Evolutionary conservation across 2,888 invertebrate genomes (phyloP).

Genomic region (Spialia ferax): DNA sequence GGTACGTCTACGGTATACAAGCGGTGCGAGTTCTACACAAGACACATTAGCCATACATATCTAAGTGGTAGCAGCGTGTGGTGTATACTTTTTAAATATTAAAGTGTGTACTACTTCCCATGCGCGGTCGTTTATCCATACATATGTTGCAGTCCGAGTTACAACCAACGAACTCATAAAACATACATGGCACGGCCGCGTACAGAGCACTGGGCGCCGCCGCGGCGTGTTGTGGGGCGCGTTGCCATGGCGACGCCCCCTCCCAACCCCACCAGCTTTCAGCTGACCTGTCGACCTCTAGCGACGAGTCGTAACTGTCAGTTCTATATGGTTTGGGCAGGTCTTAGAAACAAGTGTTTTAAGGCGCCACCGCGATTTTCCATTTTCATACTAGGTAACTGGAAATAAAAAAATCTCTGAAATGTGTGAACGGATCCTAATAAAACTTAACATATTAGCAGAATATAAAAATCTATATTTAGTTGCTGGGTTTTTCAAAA

Average conservation of each 20-base stretch:
- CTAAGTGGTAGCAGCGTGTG: conserved; percentile 15
- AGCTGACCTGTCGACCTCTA: conserved; percentile 82
- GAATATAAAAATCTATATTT: too few relatives aligned
- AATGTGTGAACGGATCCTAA: too few relatives aligned
- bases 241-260: conserved; percentile 68
- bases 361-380: too few relatives aligned
- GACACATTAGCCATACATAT: conserved; percentile 24
- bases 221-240: conserved; percentile 83
- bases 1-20: conserved; percentile 33
- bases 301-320: conserved; percentile 73
- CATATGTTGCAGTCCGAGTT: conserved; percentile 65
- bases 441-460: too few relatives aligned
- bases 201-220: conserved; percentile 73
- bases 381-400: too few relatives aligned
- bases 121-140: conserved; percentile 58
- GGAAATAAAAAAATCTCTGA: too few relatives aligned
- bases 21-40: conserved; percentile 34
- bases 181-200: conserved; percentile 66
- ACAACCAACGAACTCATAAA: conserved; percentile 74
- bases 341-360: conserved; percentile 28
- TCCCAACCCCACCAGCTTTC: conserved; percentile 57
- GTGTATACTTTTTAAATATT: conserved; percentile 71
- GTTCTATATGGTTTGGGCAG: conserved; percentile 53
- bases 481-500: too few relatives aligned
- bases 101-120: conserved; percentile 68